phyloP scores from a whole-genome alignment of 53 echinoderm and acorn worm genomes.

The Mesocentrotus franciscanus region DNA sequence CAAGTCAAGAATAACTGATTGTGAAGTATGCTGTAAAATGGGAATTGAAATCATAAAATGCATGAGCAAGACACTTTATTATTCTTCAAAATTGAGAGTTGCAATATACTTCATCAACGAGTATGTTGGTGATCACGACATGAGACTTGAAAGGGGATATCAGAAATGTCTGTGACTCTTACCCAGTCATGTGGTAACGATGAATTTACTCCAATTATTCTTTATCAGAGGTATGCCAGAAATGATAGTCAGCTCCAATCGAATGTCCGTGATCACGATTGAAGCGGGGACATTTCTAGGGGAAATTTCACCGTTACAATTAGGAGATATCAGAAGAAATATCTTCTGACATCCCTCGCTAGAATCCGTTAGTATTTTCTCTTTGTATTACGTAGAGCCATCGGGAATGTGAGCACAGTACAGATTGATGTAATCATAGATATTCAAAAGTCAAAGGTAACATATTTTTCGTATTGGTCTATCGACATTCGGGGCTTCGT shows the following conservation, averaged over 20 bases:
- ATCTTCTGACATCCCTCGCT: slow-evolving; percentile 4
- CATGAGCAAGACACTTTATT: not conserved
- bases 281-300: slow-evolving; percentile 13
- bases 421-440: not conserved
- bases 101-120: not conserved
- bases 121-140: not conserved
- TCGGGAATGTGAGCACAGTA: not conserved
- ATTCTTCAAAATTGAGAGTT: not conserved
- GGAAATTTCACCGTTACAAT: slow-evolving; percentile 4
- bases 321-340: slow-evolving; percentile 8
- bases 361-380: not conserved
- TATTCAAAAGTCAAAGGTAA: slow-evolving; percentile 44
- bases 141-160: not conserved
- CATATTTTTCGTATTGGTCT: slow-evolving; percentile 17
- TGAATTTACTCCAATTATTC: not conserved
- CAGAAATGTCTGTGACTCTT: not conserved
- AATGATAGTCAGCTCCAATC: not conserved
- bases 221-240: not conserved
- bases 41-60: not conserved
- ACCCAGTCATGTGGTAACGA: not conserved
- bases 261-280: not conserved
- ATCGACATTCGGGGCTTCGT: no score
- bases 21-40: not conserved
- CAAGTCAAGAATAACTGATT: not conserved
- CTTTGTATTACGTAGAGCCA: not conserved